Evolutionary conservation across 1,140 invertebrate species (phyloP), one percentile per base, ranked within the genome.

Genomic region (Drosophila paulistorum): DNA sequence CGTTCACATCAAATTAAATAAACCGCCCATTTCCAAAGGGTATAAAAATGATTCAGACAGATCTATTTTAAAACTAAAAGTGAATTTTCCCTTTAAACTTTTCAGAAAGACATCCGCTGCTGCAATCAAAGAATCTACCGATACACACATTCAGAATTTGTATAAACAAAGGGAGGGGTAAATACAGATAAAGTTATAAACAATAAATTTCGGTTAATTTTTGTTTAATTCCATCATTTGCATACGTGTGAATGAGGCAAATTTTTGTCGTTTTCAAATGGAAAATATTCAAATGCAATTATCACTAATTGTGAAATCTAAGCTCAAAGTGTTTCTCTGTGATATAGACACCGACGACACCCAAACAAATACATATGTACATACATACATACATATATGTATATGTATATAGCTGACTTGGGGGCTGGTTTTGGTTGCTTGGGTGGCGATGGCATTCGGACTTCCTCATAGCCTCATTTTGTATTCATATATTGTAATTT

Each of bases 271-370:
- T 64, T 74, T 45, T 51, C 63, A 71, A 78, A 85, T 79, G 67
- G 62, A 67, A 82, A 73, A 39, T 39, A 39, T 69, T 51, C 66
- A 87, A 79, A 64, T 79, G 61, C 79, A 86, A 82, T 86, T 82
- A 86, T 69, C 76, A 65, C 65, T 86, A 86, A 87, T 87, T 79
- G 79, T 67, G 71, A 17, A 39, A 57, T 20, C 45, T 51, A 23
- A 51, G 45, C 45, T 51, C 45, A 10, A 51, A 20, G 17, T 10
- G 42, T 17, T 45, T 26, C 23, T 26, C 20, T 11, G 7, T 51
- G 45, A 51, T 20, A 51, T 23, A 51, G 45, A 42, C 33, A 41
- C 20, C 20, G 51, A 9, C 33, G 42, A 33, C 30, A 20, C 6
- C n/a, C 17, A 9, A 30, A 30, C 30, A 7, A 30, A 30, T 26